A percentile compares a stretch with the other conserved stretches of the same genome.
Conservation (phyloP, 2,113 vertebrate genomes). For the Ardeotis arabs region DNA sequence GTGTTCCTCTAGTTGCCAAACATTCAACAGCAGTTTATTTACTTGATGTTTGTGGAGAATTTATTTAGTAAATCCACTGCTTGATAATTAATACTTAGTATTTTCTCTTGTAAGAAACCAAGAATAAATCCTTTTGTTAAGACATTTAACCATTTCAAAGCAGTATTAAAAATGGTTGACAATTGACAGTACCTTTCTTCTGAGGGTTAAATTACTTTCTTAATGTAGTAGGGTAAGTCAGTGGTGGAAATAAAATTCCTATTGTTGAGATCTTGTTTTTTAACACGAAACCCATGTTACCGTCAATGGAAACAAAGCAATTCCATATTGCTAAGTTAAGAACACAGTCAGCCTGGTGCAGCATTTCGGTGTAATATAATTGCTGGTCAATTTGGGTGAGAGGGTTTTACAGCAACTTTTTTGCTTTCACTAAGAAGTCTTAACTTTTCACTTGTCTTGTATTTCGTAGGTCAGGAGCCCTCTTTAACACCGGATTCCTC, state of each 20-base stretch:
- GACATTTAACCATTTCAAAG: neutral
- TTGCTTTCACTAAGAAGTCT: neutral
- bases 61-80: neutral
- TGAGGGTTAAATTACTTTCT: neutral
- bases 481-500: constrained; percentile 93
- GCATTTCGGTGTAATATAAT: fast-evolving
- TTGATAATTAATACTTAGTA: neutral
- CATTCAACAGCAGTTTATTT: neutral
- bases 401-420: neutral
- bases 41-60: neutral
- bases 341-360: neutral
- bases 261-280: neutral
- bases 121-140: neutral
- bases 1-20: neutral
- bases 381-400: neutral
- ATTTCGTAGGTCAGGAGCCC: constrained; percentile 83
- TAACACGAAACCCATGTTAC: neutral
- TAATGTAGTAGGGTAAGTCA: neutral
- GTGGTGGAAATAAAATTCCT: neutral
- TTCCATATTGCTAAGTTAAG: neutral
- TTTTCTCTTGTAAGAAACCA: neutral
- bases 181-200: neutral
- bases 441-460: neutral
- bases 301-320: neutral
- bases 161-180: neutral